Percentiles rank a stretch among this genome's conserved stretches.
Evolutionary conservation across 2,113 vertebrate genomes (phyloP).

Genomic region (Sigmodon hispidus): DNA sequence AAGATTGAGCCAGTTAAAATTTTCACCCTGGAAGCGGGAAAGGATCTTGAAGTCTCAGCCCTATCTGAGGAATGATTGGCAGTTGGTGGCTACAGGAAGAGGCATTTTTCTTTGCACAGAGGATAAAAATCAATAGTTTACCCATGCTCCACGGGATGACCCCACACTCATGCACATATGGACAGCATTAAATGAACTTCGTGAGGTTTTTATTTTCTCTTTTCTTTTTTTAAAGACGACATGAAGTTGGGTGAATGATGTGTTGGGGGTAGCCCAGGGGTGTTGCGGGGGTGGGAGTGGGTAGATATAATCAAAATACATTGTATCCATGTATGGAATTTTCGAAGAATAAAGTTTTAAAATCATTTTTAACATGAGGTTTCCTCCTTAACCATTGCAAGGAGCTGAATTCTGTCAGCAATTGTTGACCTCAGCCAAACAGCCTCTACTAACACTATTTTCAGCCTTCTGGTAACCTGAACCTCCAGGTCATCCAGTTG

Average conservation of each 20-base stretch:
- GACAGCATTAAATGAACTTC: neutral
- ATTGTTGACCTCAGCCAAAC: neutral
- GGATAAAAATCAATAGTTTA: neutral
- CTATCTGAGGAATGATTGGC: neutral
- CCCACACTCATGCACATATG: neutral
- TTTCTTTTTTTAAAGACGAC: neutral
- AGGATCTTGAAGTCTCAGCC: neutral
- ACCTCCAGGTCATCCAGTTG: neutral
- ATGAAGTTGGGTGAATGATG: neutral
- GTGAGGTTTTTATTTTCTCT: neutral
- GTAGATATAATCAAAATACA: too few species aligned
- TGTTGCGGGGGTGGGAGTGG: neutral
- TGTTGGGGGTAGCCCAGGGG: neutral
- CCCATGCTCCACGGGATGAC: neutral
- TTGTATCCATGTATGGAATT: neutral
- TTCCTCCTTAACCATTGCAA: neutral
- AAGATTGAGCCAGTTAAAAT: neutral
- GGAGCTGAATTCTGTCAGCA: neutral
- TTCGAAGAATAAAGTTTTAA: neutral
- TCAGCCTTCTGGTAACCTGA: neutral
- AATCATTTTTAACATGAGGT: neutral
- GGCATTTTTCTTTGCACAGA: neutral
- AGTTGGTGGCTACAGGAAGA: neutral
- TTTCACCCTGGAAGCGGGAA: neutral
- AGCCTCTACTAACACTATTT: neutral